Percentiles rank a stretch among this genome's conserved stretches.
Evolutionary conservation across 2,113 vertebrate genomes (phyloP).

Genomic region (Athene noctua): DNA sequence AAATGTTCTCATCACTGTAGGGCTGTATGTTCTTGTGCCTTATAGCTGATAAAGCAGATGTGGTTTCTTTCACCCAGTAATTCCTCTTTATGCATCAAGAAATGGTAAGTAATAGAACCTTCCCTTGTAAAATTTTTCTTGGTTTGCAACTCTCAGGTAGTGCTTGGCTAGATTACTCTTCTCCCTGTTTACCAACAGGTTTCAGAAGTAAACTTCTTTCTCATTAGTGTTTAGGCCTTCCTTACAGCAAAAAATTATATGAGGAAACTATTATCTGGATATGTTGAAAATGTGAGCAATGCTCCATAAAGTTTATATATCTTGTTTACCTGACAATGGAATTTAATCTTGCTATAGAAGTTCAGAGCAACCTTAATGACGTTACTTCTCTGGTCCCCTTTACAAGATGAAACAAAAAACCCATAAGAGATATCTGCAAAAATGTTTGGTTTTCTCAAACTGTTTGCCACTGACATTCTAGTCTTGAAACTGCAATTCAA

Average conservation of each 20-base stretch:
- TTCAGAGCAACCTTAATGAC: background rate
- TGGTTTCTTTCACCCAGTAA: background rate
- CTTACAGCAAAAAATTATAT: background rate
- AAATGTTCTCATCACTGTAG: background rate
- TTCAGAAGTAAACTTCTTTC: background rate
- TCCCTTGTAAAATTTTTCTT: background rate
- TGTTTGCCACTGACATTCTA: background rate
- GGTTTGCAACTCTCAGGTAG: background rate
- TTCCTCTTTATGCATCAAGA: background rate
- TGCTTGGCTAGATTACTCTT: background rate
- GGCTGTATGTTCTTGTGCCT: background rate
- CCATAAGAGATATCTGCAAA: rapidly evolving
- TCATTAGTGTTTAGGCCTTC: background rate
- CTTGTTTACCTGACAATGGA: background rate
- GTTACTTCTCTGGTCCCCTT: background rate
- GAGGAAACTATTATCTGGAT: background rate
- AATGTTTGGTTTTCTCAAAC: background rate
- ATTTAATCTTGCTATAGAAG: background rate
- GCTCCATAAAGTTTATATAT: background rate
- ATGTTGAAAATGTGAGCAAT: background rate
- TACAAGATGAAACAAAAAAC: background rate
- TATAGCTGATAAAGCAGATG: background rate
- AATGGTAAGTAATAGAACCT: background rate
- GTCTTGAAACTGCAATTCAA: background rate
- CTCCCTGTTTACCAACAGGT: background rate